Base-by-base conservation (phyloP, 1,140 invertebrate species). In the Palaemon carinicauda region DNA sequence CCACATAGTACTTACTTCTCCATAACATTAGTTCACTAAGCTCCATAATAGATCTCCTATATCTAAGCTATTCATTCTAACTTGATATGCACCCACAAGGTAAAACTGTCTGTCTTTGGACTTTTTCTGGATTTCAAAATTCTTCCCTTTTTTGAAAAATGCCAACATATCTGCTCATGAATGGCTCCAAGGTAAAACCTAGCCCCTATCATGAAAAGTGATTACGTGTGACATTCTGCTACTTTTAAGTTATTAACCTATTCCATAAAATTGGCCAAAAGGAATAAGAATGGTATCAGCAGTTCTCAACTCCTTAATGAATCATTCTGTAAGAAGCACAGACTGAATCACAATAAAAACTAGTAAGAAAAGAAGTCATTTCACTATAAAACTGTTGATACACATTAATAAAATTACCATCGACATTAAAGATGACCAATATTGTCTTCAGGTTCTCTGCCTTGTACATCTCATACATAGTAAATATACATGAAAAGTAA, bases 41-140 rank as follows among this genome's bases (percentile, higher is more conserved):
- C 56, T 79, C 52, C 52, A 79, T 79, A 51, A 56, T 60, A 56
- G 33, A 60, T 54, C 56, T 79, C 56, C 77, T 79, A 79, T 24
- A 33, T 21, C 77, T 79, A 79, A 56, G 56, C 77, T 79, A 79
- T 79, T 31, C 77, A n/a, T 79, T 79, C 77, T 79, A 79, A 79
- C 77, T 31, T 79, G 77, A 79, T 79, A 79, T 79, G 77, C 77
- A 79, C 56, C 77, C 53, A 79, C 51, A 56, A 60, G 51, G 29
- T 56, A 56, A 27, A 31, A 53, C 27, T 79, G 41, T 79, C 53
- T 79, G 41, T 41, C 41, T 41, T 41, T 41, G 41, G 41, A 41
- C 41, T 41, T 5, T 41, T 41, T 41, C 12, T 41, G 41, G 41
- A 41, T 41, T 12, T 41, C 41, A 5, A 4, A 41, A 41, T 9